Evolutionary conservation across 2,888 invertebrate species (phyloP).

Genomic region (Bombyx huttoni): DNA sequence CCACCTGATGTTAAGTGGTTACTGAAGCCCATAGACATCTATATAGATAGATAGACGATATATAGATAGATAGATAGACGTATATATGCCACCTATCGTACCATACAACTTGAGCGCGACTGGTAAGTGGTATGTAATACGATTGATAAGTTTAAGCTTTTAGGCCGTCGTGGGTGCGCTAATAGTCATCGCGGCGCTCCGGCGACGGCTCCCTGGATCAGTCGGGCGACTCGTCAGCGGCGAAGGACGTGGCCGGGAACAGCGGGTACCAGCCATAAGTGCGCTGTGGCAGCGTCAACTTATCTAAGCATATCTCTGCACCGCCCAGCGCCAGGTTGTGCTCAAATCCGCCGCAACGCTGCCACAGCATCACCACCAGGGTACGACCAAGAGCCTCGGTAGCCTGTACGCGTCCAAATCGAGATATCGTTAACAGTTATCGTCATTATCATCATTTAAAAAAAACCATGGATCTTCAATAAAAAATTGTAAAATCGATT

Average conservation of each 20-base stretch:
- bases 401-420: constrained; percentile 44
- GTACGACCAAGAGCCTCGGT: constrained; percentile 84
- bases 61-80: too few relatives aligned
- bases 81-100: too few relatives aligned
- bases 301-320: constrained; percentile 87
- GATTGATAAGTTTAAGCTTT: too few relatives aligned
- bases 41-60: too few relatives aligned
- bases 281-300: constrained; percentile 83
- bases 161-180: constrained; percentile 47
- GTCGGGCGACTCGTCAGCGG: constrained; percentile 73
- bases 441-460: too few relatives aligned
- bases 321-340: constrained; percentile 87
- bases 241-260: constrained; percentile 88
- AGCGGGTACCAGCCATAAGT: constrained; percentile 93
- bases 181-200: constrained; percentile 51
- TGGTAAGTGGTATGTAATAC: not conserved
- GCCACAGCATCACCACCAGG: constrained; percentile 93
- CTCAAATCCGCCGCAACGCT: constrained; percentile 89
- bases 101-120: not conserved
- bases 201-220: constrained; percentile 71
- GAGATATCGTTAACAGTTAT: too few relatives aligned
- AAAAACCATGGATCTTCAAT: too few relatives aligned
- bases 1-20: too few relatives aligned
- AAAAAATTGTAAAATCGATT: too few relatives aligned
- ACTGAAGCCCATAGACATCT: too few relatives aligned